Conservation (phyloP, 2,888 invertebrate genomes). For the Macrophya alboannulata region DNA sequence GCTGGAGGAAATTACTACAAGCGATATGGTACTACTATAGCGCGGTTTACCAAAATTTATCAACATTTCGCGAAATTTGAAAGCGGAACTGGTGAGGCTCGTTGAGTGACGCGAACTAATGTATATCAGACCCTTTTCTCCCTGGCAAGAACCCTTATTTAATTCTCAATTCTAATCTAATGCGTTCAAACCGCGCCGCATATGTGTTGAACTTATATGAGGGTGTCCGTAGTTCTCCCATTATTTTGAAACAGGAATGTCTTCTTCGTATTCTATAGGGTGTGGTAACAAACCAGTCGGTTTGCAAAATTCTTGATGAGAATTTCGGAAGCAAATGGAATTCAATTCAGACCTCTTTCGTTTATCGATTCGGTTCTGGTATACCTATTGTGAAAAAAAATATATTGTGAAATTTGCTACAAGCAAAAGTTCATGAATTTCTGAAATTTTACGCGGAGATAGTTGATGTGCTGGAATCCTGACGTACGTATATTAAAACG, state of each 20-base stretch:
- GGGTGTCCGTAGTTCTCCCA: background rate
- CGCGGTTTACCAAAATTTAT: background rate
- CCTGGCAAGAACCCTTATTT: conserved; percentile 3
- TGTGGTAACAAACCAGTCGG: background rate
- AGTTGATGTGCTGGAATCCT: conserved; percentile 39
- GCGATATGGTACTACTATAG: background rate
- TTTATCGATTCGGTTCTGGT: too few relatives aligned
- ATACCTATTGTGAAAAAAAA: background rate
- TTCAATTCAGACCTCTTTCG: too few relatives aligned
- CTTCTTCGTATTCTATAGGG: background rate
- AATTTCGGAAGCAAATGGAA: background rate
- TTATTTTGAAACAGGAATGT: background rate
- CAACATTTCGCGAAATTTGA: conserved; percentile 31
- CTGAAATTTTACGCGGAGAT: conserved; percentile 1
- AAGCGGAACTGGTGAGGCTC: background rate
- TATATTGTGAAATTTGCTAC: background rate
- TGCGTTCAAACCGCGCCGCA: background rate
- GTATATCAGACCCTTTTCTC: conserved; percentile 24
- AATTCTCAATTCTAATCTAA: background rate
- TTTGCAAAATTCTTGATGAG: background rate
- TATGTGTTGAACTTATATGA: conserved; percentile 1
- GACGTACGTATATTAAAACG: conserved; percentile 37
- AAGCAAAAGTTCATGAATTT: conserved; percentile 2
- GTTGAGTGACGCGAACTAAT: conserved; percentile 30
- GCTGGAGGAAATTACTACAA: background rate